A percentile compares a stretch with the other conserved stretches of the same genome.
phyloP scores from a whole-genome alignment of 1,140 invertebrate genomes.

The Choristoneura fumiferana region DNA sequence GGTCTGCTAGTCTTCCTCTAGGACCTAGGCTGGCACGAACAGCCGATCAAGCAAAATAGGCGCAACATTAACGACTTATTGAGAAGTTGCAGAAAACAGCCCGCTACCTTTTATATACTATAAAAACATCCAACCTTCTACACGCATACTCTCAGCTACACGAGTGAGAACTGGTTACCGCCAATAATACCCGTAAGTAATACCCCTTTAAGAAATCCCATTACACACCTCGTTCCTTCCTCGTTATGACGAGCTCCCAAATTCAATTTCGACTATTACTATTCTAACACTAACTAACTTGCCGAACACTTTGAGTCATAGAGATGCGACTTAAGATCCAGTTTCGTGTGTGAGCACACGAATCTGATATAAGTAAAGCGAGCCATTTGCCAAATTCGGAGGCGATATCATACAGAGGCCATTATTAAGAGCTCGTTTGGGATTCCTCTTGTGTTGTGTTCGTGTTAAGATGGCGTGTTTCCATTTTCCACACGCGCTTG shows the following conservation, averaged over 20 bases:
- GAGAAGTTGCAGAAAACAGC: too few species aligned
- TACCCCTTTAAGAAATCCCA: constrained; percentile 20
- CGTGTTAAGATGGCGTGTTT: constrained; percentile 18
- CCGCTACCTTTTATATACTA: too few species aligned
- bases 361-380: constrained; percentile 46
- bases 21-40: too few species aligned
- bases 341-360: constrained; percentile 15
- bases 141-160: too few species aligned
- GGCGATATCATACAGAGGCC: constrained; percentile 55
- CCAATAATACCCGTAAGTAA: constrained; percentile 8
- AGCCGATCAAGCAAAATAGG: too few species aligned
- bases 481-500: not conserved
- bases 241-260: constrained; percentile 42
- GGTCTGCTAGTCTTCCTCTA: too few species aligned
- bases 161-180: not conserved
- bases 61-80: too few species aligned
- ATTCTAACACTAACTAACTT: not conserved
- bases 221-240: constrained; percentile 40
- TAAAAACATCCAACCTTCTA: too few species aligned
- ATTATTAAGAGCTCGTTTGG: constrained; percentile 69
- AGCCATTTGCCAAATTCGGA: constrained; percentile 46
- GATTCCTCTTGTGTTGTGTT: constrained; percentile 60
- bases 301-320: constrained; percentile 17
- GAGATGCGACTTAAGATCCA: constrained; percentile 9
- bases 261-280: constrained; percentile 44